Conservation (phyloP, 2,888 invertebrate species). For the Ochropleura plecta region DNA sequence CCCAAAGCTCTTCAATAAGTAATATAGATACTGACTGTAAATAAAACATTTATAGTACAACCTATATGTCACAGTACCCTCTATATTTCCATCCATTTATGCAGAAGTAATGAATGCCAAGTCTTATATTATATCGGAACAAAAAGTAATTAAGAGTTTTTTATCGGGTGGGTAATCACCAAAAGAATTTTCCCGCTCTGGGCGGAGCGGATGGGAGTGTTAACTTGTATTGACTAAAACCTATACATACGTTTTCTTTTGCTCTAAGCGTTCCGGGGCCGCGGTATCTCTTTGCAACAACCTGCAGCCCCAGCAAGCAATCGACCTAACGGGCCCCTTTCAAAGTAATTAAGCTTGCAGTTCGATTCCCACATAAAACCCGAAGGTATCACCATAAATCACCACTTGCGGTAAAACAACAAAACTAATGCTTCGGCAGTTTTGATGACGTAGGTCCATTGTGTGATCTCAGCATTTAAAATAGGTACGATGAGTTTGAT, state of each 20-base stretch:
- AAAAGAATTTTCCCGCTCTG: no score
- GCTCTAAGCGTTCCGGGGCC: no score
- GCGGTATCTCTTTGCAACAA: no score
- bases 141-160: not conserved
- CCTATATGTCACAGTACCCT: no score
- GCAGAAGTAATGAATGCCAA: not conserved
- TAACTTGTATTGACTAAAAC: no score
- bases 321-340: no score
- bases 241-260: no score
- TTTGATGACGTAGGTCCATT: conserved; percentile 40
- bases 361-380: not conserved
- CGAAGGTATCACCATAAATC: conserved; percentile 13
- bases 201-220: no score
- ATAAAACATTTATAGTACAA: not conserved
- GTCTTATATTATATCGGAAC: not conserved
- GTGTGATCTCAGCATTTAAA: conserved; percentile 29
- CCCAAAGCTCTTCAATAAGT: no score
- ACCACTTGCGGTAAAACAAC: not conserved
- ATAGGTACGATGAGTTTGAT: conserved; percentile 6
- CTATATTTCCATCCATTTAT: not conserved
- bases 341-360: not conserved
- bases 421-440: conserved; percentile 5
- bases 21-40: no score
- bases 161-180: no score
- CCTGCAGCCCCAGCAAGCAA: no score